phyloP scores from a whole-genome alignment of 2,113 vertebrate species.

The Seriola quinqueradiata region DNA sequence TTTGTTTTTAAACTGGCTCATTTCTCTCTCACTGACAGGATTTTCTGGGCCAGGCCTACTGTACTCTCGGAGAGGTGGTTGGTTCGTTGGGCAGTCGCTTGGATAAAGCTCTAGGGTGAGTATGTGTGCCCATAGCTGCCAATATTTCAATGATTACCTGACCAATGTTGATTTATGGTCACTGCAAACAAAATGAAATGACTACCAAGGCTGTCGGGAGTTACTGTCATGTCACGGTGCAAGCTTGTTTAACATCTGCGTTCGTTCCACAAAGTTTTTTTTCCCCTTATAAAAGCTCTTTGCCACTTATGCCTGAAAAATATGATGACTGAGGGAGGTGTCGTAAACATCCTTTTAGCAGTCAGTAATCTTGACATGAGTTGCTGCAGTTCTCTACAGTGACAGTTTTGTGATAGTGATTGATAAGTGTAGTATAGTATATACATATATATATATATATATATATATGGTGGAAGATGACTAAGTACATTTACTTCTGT shows the following conservation, averaged over 20 bases:
- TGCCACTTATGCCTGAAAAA: neutral
- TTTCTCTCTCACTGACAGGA: conserved; percentile 83
- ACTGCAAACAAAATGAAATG: neutral
- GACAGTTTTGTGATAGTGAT: too few relatives aligned
- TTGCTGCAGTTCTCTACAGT: too few relatives aligned
- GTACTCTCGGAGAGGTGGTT: conserved; percentile 96
- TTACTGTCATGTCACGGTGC: neutral
- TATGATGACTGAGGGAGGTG: too few relatives aligned
- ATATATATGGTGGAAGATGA: too few relatives aligned
- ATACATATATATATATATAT: too few relatives aligned
- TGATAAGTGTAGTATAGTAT: too few relatives aligned
- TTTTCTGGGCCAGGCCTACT: conserved; percentile 95
- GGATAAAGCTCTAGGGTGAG: conserved; percentile 95
- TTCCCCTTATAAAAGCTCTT: neutral
- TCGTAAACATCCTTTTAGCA: neutral
- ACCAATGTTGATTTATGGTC: neutral
- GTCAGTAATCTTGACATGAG: neutral
- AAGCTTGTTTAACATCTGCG: neutral
- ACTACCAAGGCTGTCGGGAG: neutral
- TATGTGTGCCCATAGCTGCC: conserved; percentile 40
- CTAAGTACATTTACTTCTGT: too few relatives aligned
- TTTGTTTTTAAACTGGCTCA: neutral
- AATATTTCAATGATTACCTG: neutral
- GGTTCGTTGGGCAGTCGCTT: conserved; percentile 94
- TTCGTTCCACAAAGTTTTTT: neutral